A percentile compares a stretch with the other conserved stretches of the same genome.
These are phyloP conservation scores for Chymomyza fuscimana DNA, from an alignment of 2,888 invertebrate species.

Conservation along the genomic window DNA sequence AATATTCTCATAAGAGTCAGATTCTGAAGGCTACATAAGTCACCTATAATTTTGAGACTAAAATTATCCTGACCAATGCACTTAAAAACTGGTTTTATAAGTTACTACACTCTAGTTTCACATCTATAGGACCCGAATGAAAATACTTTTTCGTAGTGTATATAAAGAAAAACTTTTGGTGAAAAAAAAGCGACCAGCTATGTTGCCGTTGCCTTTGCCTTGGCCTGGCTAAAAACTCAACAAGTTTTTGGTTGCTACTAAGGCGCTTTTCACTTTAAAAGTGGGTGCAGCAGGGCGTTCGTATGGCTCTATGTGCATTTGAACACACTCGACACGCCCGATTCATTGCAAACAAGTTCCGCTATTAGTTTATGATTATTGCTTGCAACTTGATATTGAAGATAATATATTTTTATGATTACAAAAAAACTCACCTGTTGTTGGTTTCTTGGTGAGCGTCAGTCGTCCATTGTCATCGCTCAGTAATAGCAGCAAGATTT, in stretches of 20 bases:
- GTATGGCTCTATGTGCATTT: conserved; percentile 15
- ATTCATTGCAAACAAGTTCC: conserved; percentile 29
- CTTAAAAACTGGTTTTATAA: too few relatives aligned
- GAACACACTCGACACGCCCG: conserved; percentile 45
- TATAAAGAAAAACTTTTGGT: not conserved
- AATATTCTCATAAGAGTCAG: too few relatives aligned
- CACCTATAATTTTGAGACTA: too few relatives aligned
- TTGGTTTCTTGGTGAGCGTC: conserved; percentile 63
- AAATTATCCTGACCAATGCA: too few relatives aligned
- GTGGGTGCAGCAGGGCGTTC: not conserved
- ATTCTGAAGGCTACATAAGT: too few relatives aligned
- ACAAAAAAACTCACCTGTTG: conserved; percentile 71
- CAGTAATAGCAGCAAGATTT: conserved; percentile 72
- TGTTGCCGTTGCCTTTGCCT: not conserved
- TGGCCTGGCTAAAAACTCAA: conserved; percentile 47
- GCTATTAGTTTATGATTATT: conserved; percentile 65
- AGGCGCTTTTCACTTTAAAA: not conserved
- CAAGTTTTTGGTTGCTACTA: conserved; percentile 40
- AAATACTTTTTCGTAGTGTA: not conserved
- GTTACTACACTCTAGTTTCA: too few relatives aligned
- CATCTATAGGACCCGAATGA: not conserved
- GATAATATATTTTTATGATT: not conserved
- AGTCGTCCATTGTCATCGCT: conserved; percentile 70
- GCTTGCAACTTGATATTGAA: conserved; percentile 29
- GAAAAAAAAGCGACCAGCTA: too few relatives aligned